Evolutionary conservation across 2,888 invertebrate genomes (phyloP).

Genomic region (Timema podura): DNA sequence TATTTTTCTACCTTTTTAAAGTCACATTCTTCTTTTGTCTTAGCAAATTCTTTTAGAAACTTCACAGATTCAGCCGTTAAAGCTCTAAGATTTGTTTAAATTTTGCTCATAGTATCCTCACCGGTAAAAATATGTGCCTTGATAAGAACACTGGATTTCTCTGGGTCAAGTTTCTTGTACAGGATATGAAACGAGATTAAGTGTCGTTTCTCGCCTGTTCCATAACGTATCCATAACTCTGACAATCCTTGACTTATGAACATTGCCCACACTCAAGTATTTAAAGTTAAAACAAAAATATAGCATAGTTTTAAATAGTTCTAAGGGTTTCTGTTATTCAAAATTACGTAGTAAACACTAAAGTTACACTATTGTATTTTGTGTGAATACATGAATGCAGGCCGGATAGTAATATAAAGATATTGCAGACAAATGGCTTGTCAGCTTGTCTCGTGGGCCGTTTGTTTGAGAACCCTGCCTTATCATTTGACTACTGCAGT

Average conservation of each 20-base stretch:
- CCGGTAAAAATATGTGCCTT: neutral
- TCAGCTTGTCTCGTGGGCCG: no score
- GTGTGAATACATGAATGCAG: no score
- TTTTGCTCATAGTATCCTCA: slow-evolving; percentile 9
- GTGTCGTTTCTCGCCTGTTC: neutral
- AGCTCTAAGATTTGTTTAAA: neutral
- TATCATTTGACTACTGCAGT: no score
- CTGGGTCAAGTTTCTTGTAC: neutral
- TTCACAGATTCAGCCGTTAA: neutral
- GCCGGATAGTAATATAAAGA: no score
- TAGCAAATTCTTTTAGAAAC: neutral
- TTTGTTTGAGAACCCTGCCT: no score
- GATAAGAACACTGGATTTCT: neutral
- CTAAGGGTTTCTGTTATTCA: no score
- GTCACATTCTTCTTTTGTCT: neutral
- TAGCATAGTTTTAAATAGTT: no score
- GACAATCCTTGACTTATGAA: slow-evolving; percentile 4
- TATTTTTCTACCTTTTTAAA: slow-evolving; percentile 2
- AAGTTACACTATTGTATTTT: no score
- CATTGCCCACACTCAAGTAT: no score
- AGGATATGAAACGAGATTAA: neutral
- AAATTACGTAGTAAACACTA: no score
- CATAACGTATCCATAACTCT: neutral
- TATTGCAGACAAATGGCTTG: no score
- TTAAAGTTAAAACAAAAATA: no score